These are phyloP conservation scores for Nudaria mundana DNA, from an alignment of 2,888 invertebrate species.

Conservation along the genomic window DNA sequence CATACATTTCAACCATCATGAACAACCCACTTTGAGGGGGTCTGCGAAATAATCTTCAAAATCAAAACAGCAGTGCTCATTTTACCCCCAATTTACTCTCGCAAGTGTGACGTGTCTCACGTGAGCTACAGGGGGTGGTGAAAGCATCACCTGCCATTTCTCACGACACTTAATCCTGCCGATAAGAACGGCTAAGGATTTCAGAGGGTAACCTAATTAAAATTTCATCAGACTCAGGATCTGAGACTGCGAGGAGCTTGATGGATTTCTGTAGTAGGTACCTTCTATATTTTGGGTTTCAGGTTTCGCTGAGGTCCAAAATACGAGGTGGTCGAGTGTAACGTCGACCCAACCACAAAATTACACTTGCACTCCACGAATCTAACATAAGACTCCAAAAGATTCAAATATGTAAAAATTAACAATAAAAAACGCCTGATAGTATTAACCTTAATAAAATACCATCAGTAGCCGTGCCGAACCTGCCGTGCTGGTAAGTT, in stretches of 20 bases:
- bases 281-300: background rate
- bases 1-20: slow-evolving; percentile 1
- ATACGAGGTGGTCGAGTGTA: no score
- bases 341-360: no score
- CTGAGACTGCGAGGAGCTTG: background rate
- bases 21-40: background rate
- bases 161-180: slow-evolving; percentile 47
- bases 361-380: no score
- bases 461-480: no score
- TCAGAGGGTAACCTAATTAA: slow-evolving; percentile 22
- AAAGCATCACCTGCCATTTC: slow-evolving; percentile 41
- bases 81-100: slow-evolving; percentile 45
- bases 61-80: slow-evolving; percentile 36
- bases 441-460: no score
- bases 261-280: background rate
- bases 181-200: slow-evolving; percentile 25
- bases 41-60: slow-evolving; percentile 24
- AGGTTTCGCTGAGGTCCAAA: no score
- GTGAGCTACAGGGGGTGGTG: slow-evolving; percentile 22
- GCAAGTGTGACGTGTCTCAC: slow-evolving; percentile 41
- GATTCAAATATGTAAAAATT: no score
- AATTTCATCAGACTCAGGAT: slow-evolving; percentile 9
- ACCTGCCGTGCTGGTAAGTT: no score
- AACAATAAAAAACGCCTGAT: no score
- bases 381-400: no score